phyloP scores from a whole-genome alignment of 2,888 invertebrate species.

The Melanostoma scalare region DNA sequence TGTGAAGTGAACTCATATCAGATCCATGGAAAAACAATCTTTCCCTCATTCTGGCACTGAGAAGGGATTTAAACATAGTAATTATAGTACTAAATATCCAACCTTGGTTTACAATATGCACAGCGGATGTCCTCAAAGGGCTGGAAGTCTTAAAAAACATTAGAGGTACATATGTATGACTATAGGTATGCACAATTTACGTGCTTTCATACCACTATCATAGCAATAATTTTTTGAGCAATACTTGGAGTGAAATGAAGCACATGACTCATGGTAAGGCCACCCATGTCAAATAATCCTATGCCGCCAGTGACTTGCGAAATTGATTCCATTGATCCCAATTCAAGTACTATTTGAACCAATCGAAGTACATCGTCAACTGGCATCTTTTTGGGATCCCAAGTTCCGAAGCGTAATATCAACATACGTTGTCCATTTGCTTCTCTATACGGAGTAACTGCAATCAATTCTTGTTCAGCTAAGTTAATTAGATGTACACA shows the following conservation, averaged over 20 bases:
- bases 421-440: conserved; percentile 87
- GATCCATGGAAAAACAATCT: conserved; percentile 86
- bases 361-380: conserved; percentile 89
- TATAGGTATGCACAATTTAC: neutral
- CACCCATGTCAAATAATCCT: conserved; percentile 89
- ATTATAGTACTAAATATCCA: conserved; percentile 92
- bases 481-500: conserved; percentile 86
- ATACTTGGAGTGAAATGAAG: conserved; percentile 89
- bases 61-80: conserved; percentile 89
- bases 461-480: conserved; percentile 87
- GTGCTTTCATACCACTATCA: conserved; percentile 86
- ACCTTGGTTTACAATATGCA: conserved; percentile 91
- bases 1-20: conserved; percentile 88
- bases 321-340: conserved; percentile 88
- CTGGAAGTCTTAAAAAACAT: conserved; percentile 85
- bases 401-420: conserved; percentile 89
- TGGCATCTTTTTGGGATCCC: conserved; percentile 87
- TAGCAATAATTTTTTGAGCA: conserved; percentile 86
- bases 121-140: conserved; percentile 88
- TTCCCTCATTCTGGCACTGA: conserved; percentile 87
- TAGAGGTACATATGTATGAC: neutral
- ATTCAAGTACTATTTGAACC: conserved; percentile 87
- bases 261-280: conserved; percentile 87
- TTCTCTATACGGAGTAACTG: conserved; percentile 90
- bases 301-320: conserved; percentile 90